phyloP scores from a whole-genome alignment of 92 coral and sea anemone genomes.

The Pocillopora grandis region DNA sequence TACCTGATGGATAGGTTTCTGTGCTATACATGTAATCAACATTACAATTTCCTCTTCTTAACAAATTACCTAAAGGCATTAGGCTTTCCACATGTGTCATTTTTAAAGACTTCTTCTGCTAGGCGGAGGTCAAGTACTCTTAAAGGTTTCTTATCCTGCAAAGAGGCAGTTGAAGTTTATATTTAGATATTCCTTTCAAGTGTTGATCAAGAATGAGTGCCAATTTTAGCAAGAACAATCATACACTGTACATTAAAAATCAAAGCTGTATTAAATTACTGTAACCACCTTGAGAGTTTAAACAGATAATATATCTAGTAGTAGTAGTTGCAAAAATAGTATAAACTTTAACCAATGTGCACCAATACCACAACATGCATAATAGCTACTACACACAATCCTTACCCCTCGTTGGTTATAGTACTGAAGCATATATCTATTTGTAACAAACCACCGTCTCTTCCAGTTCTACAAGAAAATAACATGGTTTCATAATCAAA shows the following conservation, averaged over 20 bases:
- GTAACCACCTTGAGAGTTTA: too few species aligned
- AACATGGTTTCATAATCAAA: background rate
- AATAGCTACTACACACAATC: background rate
- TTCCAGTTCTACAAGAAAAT: constrained; percentile 63
- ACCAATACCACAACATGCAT: too few species aligned
- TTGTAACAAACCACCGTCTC: constrained; percentile 77
- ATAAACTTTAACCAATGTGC: too few species aligned
- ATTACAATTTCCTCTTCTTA: background rate
- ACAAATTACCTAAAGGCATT: constrained; percentile 62
- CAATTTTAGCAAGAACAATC: background rate
- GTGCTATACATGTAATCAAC: background rate
- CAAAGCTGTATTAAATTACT: too few species aligned
- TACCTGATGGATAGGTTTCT: background rate
- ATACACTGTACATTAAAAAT: background rate
- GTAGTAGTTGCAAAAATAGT: too few species aligned
- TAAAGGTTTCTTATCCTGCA: constrained; percentile 60
- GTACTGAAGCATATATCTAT: constrained; percentile 56
- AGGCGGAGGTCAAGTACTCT: constrained; percentile 61
- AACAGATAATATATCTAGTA: too few species aligned
- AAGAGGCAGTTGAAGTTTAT: background rate
- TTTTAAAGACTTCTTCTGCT: constrained; percentile 50
- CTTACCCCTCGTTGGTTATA: constrained; percentile 70
- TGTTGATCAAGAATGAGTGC: background rate
- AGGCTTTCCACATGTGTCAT: constrained; percentile 61
- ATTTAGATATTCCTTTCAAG: background rate